Conservation (phyloP, 2,888 invertebrate genomes). For the Ophioninae sp. region DNA sequence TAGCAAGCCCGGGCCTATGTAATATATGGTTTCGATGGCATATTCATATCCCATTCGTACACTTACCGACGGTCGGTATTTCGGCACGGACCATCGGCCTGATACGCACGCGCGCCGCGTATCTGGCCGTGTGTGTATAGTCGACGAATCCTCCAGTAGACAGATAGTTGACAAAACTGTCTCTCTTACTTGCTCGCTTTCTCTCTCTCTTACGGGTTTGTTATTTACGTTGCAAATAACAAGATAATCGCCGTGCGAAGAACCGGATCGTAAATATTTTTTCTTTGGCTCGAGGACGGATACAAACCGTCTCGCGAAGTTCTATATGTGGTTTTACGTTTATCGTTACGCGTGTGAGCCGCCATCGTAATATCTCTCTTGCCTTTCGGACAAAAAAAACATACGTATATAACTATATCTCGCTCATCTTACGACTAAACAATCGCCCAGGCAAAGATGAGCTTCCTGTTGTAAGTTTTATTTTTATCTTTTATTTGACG, state of each 20-base stretch:
- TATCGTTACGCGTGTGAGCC: conserved; percentile 44
- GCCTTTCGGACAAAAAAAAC: conserved; percentile 32
- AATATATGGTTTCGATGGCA: no score
- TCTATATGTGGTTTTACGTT: conserved; percentile 56
- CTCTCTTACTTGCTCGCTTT: conserved; percentile 18
- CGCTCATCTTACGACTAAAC: conserved; percentile 55
- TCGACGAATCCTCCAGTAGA: conserved; percentile 43
- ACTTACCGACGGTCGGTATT: conserved; percentile 7
- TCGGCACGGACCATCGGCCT: no score
- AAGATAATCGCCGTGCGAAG: conserved; percentile 13
- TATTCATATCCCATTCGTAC: no score
- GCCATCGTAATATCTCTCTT: conserved; percentile 54
- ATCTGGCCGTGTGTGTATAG: background rate
- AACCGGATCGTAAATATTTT: conserved; percentile 14
- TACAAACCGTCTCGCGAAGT: conserved; percentile 39
- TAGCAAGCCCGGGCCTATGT: no score
- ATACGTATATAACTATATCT: conserved; percentile 18
- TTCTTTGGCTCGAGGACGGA: conserved; percentile 38
- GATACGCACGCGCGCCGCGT: no score
- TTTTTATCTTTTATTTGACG: conserved; percentile 13
- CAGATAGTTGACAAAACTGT: conserved; percentile 60
- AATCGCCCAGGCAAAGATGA: conserved; percentile 73
- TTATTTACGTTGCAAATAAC: conserved; percentile 21
- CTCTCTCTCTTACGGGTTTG: conserved; percentile 25
- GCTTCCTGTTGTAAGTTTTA: conserved; percentile 80